Evolutionary conservation across 2,113 vertebrate species (phyloP).

Genomic region (Silurus meridionalis): DNA sequence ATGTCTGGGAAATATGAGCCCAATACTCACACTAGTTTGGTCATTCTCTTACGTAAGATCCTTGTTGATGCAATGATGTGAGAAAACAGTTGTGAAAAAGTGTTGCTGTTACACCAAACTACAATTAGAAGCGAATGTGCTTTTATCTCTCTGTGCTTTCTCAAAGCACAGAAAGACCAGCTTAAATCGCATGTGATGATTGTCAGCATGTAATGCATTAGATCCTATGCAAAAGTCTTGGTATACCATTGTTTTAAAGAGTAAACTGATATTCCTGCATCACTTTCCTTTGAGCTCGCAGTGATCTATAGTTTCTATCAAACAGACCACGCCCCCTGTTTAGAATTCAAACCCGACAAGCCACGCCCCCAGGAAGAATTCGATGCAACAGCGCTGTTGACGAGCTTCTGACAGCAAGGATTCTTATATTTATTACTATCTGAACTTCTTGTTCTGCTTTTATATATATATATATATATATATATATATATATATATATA

Average conservation of each 20-base stretch:
- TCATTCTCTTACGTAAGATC: not conserved
- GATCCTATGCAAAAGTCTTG: not conserved
- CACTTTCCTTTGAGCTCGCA: not conserved
- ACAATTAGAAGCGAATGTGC: not conserved
- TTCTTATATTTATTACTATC: not conserved
- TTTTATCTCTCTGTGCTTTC: not conserved
- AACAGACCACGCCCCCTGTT: not conserved
- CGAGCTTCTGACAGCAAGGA: not conserved
- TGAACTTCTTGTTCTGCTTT: not conserved
- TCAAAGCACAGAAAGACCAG: too few species aligned
- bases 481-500: too few species aligned
- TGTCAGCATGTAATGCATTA: not conserved
- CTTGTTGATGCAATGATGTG: not conserved
- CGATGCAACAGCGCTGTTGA: not conserved
- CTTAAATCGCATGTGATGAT: not conserved
- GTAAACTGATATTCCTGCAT: not conserved
- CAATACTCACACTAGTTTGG: not conserved
- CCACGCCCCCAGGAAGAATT: conserved; percentile 11
- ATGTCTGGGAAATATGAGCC: not conserved
- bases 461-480: not conserved
- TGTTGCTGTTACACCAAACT: not conserved
- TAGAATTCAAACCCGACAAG: not conserved
- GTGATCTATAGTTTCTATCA: not conserved
- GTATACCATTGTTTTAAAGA: not conserved
- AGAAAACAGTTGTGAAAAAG: conserved; percentile 1